Conservation (phyloP, 2,797 vertebrate species). For the Arremon aurantiirostris region DNA sequence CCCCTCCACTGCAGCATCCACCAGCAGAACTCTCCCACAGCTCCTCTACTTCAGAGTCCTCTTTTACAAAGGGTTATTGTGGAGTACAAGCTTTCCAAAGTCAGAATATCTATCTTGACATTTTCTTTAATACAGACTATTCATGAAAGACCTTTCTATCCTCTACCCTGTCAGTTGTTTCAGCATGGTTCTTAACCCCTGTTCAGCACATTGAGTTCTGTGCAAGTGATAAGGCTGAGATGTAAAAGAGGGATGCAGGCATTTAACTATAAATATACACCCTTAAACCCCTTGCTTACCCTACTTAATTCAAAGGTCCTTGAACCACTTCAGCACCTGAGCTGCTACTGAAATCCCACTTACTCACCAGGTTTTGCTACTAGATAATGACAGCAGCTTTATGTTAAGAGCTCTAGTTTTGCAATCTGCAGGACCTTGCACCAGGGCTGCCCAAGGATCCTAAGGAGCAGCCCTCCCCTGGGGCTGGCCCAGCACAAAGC, state of each 20-base stretch:
- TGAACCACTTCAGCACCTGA: background rate
- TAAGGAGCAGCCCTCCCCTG: background rate
- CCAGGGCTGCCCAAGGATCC: background rate
- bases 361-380: background rate
- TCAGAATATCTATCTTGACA: background rate
- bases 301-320: background rate
- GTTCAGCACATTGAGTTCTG: background rate
- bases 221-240: background rate
- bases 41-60: background rate
- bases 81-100: background rate
- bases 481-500: background rate
- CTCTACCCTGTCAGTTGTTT: background rate
- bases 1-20: background rate
- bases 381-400: background rate
- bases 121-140: background rate
- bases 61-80: background rate
- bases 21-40: background rate
- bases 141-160: background rate
- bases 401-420: background rate
- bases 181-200: background rate
- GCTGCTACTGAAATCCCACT: background rate
- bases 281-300: background rate
- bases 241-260: background rate
- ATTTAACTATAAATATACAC: background rate
- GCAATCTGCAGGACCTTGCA: background rate